Evolutionary conservation across 2,888 invertebrate genomes (phyloP), one percentile per base, ranked within the genome.

Genomic region (Onthophagus sagittarius): DNA sequence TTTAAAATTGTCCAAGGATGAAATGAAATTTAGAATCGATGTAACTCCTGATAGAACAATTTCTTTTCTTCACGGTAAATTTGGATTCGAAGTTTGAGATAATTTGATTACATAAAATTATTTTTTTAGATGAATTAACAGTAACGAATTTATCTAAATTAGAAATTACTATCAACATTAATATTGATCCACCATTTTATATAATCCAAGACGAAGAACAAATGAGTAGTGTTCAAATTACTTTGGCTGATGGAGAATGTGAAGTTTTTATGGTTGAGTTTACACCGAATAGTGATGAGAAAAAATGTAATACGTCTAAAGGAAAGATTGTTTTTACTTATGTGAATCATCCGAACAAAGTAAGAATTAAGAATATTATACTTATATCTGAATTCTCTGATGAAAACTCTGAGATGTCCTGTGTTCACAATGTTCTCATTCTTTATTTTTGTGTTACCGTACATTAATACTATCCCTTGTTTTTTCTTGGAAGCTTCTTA

Each of bases 81-180:
- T n/a, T n/a, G n/a, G n/a, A n/a, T n/a, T n/a, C n/a, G n/a, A n/a
- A n/a, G n/a, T n/a, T n/a, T n/a, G n/a, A n/a, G n/a, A n/a, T n/a
- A n/a, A n/a, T n/a, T n/a, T n/a, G n/a, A n/a, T n/a, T n/a, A n/a
- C n/a, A 0, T 15, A 4, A 31, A 72, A 74, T n/a, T n/a, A n/a
- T n/a, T n/a, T 72, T 83, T 85, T 75, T 83, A 89, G 90, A 90
- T 80, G 85, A 88, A 39, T 73, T 90, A 0, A 83, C 84, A 0
- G 86, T 90, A 71, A 88, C 85, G 76, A 91, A 91, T 81, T 84
- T 87, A 63, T 88, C 89, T 0, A 86, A 84, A 75, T 78, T 90
- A 31, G 85, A 87, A 65, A 79, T 90, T 69, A 85, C 86, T 74
- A 83, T 88, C 15, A 86, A 86, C 65, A 81, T 90, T 31, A 83